Base-by-base conservation (phyloP, 2,113 vertebrate genomes). In the Thamnophis sirtalis region DNA sequence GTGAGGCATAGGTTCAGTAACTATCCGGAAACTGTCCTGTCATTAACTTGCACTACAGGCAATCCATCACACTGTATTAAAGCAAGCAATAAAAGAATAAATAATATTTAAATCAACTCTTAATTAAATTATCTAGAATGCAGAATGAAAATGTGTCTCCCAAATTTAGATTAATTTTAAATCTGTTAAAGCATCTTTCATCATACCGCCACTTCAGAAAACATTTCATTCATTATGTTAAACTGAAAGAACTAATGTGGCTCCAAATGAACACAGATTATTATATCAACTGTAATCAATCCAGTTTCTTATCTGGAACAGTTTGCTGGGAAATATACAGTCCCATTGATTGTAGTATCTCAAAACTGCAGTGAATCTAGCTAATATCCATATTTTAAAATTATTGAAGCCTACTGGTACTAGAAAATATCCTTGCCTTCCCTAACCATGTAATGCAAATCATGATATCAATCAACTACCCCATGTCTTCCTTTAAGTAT, bases 71-170 rank as follows among this genome's bases (percentile, higher is more conserved):
- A 55, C 26, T 38, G 50, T 88, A 1, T 51, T 1, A 43, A 56
- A 55, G 84, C 60, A 11, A 93, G 55, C 21, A 51, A 84, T 53
- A 88, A 33, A 43, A 33, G 3, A 73, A 26, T 49, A 88, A 87
- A 26, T 21, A 49, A 9, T 54, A 94, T 89, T 90, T 84, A 49
- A 92, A 86, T 90, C 56, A 19, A 56, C 58, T 88, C 89, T 28
- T 50, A 58, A 26, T 3, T 85, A 49, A 24, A 43, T 88, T 49
- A 33, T 58, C 56, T 28, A 49, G 38, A 26, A 43, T 88, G 13
- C 56, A 51, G n/a, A 19, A 91, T 15, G n/a, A 49, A 68, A 53
- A 33, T 51, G 22, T 26, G 10, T 73, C n/a, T 73, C n/a, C 50
- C 58, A 33, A 53, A 17, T 51, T 22, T 22, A 91, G 26, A 63